Conservation (phyloP, 92 coral and sea anemone species). For the Epizoanthus stellaris region DNA sequence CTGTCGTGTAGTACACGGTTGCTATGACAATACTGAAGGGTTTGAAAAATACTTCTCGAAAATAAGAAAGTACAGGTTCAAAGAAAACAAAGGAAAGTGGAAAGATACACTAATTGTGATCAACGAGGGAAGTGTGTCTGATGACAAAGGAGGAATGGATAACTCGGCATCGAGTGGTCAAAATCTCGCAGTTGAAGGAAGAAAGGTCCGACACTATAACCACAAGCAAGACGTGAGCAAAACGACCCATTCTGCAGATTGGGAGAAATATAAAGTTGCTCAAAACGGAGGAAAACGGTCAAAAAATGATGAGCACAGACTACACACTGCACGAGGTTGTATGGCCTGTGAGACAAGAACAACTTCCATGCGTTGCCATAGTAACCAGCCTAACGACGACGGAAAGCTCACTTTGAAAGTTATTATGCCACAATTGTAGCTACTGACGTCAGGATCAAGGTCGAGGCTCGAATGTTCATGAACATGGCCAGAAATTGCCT, state of each 20-base stretch:
- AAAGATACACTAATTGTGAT: neutral
- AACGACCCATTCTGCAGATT: neutral
- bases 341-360: neutral
- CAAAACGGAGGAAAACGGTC: neutral
- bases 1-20: slow-evolving; percentile 23
- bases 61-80: neutral
- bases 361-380: neutral
- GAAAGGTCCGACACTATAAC: neutral
- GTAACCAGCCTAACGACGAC: neutral
- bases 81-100: neutral
- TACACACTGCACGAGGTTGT: slow-evolving; percentile 6
- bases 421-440: too few species aligned
- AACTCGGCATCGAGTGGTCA: neutral
- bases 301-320: neutral
- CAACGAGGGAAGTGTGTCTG: neutral
- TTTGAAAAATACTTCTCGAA: slow-evolving; percentile 9
- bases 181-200: slow-evolving; percentile 2
- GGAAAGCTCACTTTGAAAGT: slow-evolving; percentile 13
- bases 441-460: too few species aligned
- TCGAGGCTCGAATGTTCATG: too few species aligned
- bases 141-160: neutral
- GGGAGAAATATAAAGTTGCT: neutral
- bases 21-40: slow-evolving; percentile 20
- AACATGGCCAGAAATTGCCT: too few species aligned
- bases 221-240: neutral